Evolutionary conservation across 2,113 vertebrate genomes (phyloP).

Genomic region (Okapia johnstoni): DNA sequence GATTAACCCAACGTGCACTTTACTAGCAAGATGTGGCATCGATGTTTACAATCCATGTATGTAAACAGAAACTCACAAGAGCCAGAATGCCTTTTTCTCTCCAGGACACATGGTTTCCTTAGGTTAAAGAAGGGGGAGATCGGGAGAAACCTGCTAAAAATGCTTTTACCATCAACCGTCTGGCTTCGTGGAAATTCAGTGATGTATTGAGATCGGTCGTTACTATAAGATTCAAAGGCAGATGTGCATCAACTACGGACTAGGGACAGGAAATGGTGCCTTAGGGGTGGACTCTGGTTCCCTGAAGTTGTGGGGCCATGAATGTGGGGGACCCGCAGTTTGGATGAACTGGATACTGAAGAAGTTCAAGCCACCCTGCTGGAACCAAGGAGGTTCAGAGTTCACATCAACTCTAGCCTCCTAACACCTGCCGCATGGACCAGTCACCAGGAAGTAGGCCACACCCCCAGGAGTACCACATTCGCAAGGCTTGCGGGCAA

Average conservation of each 20-base stretch:
- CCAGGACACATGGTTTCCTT: neutral
- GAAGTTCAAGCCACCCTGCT: neutral
- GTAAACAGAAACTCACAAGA: neutral
- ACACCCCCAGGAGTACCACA: neutral
- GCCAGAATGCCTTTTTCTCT: neutral
- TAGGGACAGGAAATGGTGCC: neutral
- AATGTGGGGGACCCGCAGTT: neutral
- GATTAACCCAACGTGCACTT: neutral
- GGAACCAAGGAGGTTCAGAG: neutral
- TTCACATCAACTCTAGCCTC: neutral
- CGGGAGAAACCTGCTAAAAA: neutral
- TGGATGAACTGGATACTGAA: neutral
- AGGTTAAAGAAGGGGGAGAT: neutral
- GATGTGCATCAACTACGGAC: too few species aligned
- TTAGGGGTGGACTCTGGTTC: neutral
- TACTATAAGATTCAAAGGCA: neutral
- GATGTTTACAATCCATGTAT: neutral
- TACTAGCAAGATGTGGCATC: neutral
- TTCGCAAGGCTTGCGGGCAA: neutral
- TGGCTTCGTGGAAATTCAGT: neutral
- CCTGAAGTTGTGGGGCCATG: neutral
- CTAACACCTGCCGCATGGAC: fast-evolving
- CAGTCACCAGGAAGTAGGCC: neutral
- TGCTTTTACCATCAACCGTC: fast-evolving
- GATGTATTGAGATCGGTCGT: neutral